Conservation (phyloP, 2,113 vertebrate species). For the Phrynosoma blainvillii region DNA sequence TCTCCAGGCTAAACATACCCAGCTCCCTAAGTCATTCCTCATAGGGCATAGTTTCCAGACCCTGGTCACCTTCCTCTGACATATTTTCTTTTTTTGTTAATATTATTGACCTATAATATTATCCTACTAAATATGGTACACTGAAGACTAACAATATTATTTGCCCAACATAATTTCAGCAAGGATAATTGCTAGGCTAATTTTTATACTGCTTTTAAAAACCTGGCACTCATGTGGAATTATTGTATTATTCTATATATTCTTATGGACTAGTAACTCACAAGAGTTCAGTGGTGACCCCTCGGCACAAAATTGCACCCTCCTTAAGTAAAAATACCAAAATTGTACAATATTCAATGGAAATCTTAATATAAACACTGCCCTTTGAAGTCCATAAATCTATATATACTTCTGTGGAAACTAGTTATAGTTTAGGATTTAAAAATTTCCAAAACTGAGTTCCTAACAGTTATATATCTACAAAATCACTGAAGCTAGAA, state of each 20-base stretch:
- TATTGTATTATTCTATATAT: neutral
- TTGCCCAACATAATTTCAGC: neutral
- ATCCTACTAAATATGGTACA: neutral
- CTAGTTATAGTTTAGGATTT: slow-evolving; percentile 8
- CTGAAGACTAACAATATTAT: neutral
- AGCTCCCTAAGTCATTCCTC: too few species aligned
- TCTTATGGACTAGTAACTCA: neutral
- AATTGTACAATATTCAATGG: neutral
- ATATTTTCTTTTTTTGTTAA: too few species aligned
- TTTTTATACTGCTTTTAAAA: neutral
- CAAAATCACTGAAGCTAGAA: neutral
- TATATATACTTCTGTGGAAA: slow-evolving; percentile 39
- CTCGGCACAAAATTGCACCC: neutral
- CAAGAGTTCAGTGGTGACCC: neutral
- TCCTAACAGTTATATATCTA: neutral
- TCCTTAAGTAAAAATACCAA: neutral
- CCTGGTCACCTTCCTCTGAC: too few species aligned
- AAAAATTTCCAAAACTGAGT: slow-evolving; percentile 44
- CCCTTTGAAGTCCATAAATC: neutral
- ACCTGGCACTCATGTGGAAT: neutral
- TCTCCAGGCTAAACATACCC: too few species aligned
- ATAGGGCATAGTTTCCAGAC: too few species aligned
- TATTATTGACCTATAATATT: neutral
- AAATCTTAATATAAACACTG: neutral
- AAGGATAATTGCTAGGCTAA: neutral